Conservation (phyloP, 2,797 vertebrate species). For the Neoniphon sammara region DNA sequence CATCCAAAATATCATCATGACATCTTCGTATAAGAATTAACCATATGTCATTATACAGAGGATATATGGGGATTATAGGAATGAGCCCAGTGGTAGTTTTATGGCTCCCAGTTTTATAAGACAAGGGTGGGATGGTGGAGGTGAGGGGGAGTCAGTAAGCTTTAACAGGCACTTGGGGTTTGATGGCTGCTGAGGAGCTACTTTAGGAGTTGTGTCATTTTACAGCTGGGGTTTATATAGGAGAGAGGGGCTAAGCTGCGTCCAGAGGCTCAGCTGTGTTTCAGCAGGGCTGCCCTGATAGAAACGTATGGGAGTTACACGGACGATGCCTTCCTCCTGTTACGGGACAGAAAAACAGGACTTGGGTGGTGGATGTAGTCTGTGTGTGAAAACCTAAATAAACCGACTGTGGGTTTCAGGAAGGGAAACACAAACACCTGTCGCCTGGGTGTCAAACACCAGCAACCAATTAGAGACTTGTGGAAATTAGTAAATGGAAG, state of each 20-base stretch:
- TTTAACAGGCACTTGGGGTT: constrained; percentile 72
- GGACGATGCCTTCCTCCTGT: constrained; percentile 67
- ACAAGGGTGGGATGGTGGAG: constrained; percentile 53
- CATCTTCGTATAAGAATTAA: constrained; percentile 49
- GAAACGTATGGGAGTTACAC: constrained; percentile 51
- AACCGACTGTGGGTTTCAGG: constrained; percentile 66
- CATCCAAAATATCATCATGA: constrained; percentile 36
- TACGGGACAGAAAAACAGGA: constrained; percentile 38
- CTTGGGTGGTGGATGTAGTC: constrained; percentile 57
- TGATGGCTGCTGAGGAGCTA: constrained; percentile 70
- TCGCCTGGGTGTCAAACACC: constrained; percentile 73
- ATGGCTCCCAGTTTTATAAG: constrained; percentile 69
- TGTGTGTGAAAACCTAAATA: constrained; percentile 77
- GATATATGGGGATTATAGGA: constrained; percentile 47
- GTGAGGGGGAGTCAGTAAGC: constrained; percentile 52
- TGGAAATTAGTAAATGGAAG: constrained; percentile 47
- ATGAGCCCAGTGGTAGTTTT: constrained; percentile 62
- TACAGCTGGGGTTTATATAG: constrained; percentile 60
- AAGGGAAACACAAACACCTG: constrained; percentile 75
- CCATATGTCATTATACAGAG: constrained; percentile 41
- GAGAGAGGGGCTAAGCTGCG: constrained; percentile 44
- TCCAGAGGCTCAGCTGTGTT: constrained; percentile 60
- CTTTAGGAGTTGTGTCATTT: constrained; percentile 74
- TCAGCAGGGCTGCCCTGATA: constrained; percentile 37
- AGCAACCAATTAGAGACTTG: constrained; percentile 67